These are phyloP conservation scores for Pocota personata DNA, from an alignment of 2,888 invertebrate genomes.

Conservation along the genomic window DNA sequence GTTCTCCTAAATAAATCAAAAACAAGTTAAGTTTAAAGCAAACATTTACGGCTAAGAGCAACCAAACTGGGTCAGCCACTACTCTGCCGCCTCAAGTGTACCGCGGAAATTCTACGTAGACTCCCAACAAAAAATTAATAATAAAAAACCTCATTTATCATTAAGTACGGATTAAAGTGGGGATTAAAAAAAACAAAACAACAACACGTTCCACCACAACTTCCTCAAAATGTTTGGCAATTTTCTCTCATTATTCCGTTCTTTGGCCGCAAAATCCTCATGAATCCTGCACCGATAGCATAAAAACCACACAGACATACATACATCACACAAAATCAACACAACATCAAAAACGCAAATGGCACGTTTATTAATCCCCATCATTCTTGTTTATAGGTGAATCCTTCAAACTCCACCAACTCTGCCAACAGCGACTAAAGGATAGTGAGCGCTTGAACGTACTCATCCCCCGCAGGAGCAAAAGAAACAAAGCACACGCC, in stretches of 20 bases:
- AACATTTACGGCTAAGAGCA: conserved; percentile 44
- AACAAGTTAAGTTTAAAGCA: conserved; percentile 47
- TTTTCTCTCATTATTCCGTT: conserved; percentile 49
- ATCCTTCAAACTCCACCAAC: conserved; percentile 49
- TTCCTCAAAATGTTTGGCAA: conserved; percentile 44
- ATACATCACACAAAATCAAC: conserved; percentile 40
- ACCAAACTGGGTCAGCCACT: conserved; percentile 55
- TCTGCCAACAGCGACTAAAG: conserved; percentile 29
- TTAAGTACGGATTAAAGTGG: conserved; percentile 24
- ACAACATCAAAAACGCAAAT: conserved; percentile 53
- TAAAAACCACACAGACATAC: conserved; percentile 17
- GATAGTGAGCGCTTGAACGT: conserved; percentile 15
- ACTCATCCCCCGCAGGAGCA: neutral
- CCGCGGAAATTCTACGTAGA: neutral
- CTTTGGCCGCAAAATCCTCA: conserved; percentile 19
- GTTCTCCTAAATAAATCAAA: conserved; percentile 24
- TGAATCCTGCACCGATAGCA: conserved; percentile 27
- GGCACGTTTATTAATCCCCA: conserved; percentile 67
- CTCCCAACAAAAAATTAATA: conserved; percentile 23
- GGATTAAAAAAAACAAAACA: conserved; percentile 19
- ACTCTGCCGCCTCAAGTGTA: conserved; percentile 22
- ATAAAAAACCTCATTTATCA: conserved; percentile 46
- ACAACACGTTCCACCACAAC: conserved; percentile 3
- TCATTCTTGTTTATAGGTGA: conserved; percentile 68
- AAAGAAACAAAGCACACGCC: neutral